Evolutionary conservation across 1,140 invertebrate species (phyloP).

Genomic region (Drosophila nannoptera): DNA sequence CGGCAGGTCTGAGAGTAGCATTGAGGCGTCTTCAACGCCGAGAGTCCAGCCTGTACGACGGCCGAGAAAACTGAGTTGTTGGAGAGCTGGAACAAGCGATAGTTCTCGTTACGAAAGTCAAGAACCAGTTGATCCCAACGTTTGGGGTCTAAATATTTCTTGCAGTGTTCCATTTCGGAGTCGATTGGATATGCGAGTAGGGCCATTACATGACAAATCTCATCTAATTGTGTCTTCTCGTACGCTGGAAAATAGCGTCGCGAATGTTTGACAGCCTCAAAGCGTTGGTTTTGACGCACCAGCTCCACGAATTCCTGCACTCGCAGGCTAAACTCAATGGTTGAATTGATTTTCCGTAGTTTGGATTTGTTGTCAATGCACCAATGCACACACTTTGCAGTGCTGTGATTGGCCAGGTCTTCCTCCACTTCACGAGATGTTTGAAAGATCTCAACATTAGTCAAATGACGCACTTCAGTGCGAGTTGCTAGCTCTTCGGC

Average conservation of each 20-base stretch:
- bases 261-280: slow-evolving; percentile 96
- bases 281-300: slow-evolving; percentile 89
- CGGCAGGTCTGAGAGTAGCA: slow-evolving; percentile 84
- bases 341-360: slow-evolving; percentile 93
- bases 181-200: slow-evolving; percentile 93
- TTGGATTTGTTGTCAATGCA: slow-evolving; percentile 98
- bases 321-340: slow-evolving; percentile 94
- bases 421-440: slow-evolving; percentile 93
- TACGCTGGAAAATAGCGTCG: slow-evolving; percentile 93
- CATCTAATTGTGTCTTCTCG: slow-evolving; percentile 91
- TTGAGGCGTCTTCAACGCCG: slow-evolving; percentile 96
- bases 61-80: slow-evolving; percentile 95
- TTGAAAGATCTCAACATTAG: slow-evolving; percentile 93
- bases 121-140: slow-evolving; percentile 91
- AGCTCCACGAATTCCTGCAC: slow-evolving; percentile 98
- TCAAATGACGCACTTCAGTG: slow-evolving; percentile 91
- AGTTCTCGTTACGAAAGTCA: slow-evolving; percentile 96
- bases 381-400: slow-evolving; percentile 94
- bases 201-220: slow-evolving; percentile 96
- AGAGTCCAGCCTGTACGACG: slow-evolving; percentile 91
- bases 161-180: slow-evolving; percentile 83
- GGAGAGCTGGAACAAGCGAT: slow-evolving; percentile 94
- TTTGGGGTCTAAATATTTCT: slow-evolving; percentile 80
- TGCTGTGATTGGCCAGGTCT: slow-evolving; percentile 89
- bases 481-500: slow-evolving; percentile 91